Base-by-base conservation (phyloP, 2,113 vertebrate species). In the Parus major region DNA sequence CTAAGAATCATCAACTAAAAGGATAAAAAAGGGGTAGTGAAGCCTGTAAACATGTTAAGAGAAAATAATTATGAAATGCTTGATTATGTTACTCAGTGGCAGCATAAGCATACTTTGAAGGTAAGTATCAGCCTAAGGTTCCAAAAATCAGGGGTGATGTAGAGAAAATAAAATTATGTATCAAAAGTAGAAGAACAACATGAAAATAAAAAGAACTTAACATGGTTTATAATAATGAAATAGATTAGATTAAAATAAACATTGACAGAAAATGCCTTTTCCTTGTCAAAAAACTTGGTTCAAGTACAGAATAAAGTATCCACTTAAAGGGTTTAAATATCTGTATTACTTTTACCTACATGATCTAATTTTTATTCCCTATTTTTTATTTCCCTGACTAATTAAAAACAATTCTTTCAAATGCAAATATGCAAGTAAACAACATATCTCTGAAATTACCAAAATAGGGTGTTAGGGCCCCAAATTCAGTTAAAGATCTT, bases 61-160 rank as follows among this genome's bases (percentile, higher is more conserved):
- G 52, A 89, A 94, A 95, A 49, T 87, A 89, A 57, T 60, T 76
- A 49, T n/a, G 9, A 91, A 89, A 66, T 86, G 12, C 21, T 92
- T 85, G 36, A 52, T 78, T 82, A 80, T 92, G 31, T 90, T 49
- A 76, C 50, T 94, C 66, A 86, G 50, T 89, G 53, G 46, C 23
- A 88, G 24, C 10, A 5, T 60, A 56, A 85, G 22, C 29, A 65
- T 56, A 68, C 22, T 79, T 64, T 53, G 75, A 88, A 71, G 22
- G 15, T 46, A 66, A 6, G 5, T 69, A n/a, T 53, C 22, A 82
- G 24, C 13, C 35, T 68, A 52, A 56, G 15, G 25, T 82, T 85
- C 31, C 22, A 64, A 75, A 75, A 93, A 69, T 49, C 29, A 47
- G 23, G 8, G 14, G 15, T 52, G 19, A 63, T 63, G 9, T 13